Conservation (phyloP, 2,797 vertebrate genomes). For the Halcyon chelicuti region DNA sequence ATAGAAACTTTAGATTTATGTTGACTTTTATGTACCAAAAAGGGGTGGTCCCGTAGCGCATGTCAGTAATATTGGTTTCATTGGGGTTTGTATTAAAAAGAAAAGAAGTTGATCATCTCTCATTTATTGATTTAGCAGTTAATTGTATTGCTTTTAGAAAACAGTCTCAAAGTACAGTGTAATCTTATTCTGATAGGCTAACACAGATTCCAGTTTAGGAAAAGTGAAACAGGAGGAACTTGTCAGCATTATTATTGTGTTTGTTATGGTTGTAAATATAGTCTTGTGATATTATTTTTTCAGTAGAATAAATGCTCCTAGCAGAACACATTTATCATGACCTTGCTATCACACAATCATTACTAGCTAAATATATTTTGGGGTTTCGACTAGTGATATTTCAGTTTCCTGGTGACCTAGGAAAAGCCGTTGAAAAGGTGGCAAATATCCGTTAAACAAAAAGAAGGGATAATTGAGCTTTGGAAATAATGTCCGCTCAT, state of each 20-base stretch:
- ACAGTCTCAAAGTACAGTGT: not conserved
- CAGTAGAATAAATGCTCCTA: conserved; percentile 16
- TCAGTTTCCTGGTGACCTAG: not conserved
- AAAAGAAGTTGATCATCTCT: conserved; percentile 4
- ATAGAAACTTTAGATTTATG: conserved; percentile 3
- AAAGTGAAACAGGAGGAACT: not conserved
- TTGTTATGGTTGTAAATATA: conserved; percentile 41
- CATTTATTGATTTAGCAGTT: conserved; percentile 36
- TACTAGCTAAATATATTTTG: not conserved
- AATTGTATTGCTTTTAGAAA: conserved; percentile 31
- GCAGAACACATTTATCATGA: conserved; percentile 14
- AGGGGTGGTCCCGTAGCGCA: not conserved
- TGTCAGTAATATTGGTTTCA: not conserved
- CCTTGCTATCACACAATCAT: conserved; percentile 1
- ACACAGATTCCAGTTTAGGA: not conserved
- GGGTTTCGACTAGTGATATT: not conserved
- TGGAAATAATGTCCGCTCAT: fast-evolving
- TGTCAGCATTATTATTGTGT: conserved; percentile 31
- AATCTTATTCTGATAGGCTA: not conserved
- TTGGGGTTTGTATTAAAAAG: not conserved
- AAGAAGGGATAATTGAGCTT: not conserved
- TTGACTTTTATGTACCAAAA: conserved; percentile 7
- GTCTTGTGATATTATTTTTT: conserved; percentile 31
- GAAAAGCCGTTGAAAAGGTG: not conserved
- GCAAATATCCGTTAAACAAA: not conserved